phyloP scores from a whole-genome alignment of 2,113 vertebrate genomes.

The Gracilinanus agilis region DNA sequence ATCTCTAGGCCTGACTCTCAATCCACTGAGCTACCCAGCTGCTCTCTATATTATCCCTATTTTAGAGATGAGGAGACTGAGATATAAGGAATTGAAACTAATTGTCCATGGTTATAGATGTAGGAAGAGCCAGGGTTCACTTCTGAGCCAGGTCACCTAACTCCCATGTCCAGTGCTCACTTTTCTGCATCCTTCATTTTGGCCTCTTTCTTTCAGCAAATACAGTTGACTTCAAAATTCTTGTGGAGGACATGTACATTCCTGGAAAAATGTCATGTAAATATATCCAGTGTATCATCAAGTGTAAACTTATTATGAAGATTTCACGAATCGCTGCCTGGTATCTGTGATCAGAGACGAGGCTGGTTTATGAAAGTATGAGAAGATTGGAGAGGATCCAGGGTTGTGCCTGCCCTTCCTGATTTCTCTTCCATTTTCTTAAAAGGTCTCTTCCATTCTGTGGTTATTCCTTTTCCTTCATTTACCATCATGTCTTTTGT shows the following conservation, averaged over 20 bases:
- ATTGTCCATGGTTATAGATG: background rate
- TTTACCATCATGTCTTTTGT: background rate
- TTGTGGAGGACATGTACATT: background rate
- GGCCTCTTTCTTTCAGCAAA: background rate
- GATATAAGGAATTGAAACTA: background rate
- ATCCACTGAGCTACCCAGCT: too few species aligned
- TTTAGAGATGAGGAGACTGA: background rate
- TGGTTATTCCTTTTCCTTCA: background rate
- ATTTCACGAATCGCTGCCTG: background rate
- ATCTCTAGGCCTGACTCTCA: too few species aligned
- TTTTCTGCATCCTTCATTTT: background rate
- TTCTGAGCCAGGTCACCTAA: background rate
- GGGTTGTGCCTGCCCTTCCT: background rate
- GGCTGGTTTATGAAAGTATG: background rate
- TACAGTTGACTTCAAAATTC: background rate
- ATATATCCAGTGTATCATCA: background rate
- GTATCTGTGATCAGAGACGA: background rate
- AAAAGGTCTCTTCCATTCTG: background rate
- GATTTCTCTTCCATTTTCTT: background rate
- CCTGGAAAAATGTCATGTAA: background rate
- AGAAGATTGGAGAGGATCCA: background rate
- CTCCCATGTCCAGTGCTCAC: background rate
- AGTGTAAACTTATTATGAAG: background rate
- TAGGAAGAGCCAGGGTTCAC: background rate
- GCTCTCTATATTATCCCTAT: too few species aligned